Evolutionary conservation across 2,888 invertebrate genomes (phyloP).

Genomic region (Pollenia amentaria): DNA sequence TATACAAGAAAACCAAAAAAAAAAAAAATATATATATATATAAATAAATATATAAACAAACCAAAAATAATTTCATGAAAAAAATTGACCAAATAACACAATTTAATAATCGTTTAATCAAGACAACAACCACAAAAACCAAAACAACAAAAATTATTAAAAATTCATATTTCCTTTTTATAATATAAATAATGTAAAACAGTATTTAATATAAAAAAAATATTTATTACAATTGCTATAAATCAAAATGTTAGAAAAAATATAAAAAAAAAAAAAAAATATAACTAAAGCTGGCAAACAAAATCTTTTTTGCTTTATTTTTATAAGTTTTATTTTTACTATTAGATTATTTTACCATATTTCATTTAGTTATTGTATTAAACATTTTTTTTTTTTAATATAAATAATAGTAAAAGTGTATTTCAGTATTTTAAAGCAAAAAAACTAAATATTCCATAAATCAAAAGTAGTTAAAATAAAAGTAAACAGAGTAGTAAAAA

Average conservation of each 20-base stretch:
- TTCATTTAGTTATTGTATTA: too few species aligned
- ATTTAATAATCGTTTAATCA: conserved; percentile 43
- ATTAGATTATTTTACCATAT: too few species aligned
- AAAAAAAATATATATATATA: neutral
- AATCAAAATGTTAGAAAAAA: conserved; percentile 10
- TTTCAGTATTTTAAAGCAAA: neutral
- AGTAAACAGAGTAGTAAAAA: conserved; percentile 41
- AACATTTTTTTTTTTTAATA: too few species aligned
- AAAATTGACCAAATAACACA: conserved; percentile 62
- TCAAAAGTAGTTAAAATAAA: conserved; percentile 6
- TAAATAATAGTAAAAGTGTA: neutral
- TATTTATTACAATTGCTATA: conserved; percentile 20
- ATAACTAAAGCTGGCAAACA: neutral
- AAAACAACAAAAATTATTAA: conserved; percentile 17
- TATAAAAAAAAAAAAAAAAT: too few species aligned
- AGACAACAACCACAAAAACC: conserved; percentile 40
- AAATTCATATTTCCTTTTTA: neutral
- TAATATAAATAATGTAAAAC: conserved; percentile 49
- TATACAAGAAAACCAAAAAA: neutral
- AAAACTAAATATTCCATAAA: neutral
- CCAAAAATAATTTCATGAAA: conserved; percentile 19
- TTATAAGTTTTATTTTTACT: neutral
- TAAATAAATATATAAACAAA: conserved; percentile 3
- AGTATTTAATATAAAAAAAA: neutral
- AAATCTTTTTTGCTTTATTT: conserved; percentile 5